Evolutionary conservation across 2,888 invertebrate species (phyloP).

Genomic region (Athalia circularis): DNA sequence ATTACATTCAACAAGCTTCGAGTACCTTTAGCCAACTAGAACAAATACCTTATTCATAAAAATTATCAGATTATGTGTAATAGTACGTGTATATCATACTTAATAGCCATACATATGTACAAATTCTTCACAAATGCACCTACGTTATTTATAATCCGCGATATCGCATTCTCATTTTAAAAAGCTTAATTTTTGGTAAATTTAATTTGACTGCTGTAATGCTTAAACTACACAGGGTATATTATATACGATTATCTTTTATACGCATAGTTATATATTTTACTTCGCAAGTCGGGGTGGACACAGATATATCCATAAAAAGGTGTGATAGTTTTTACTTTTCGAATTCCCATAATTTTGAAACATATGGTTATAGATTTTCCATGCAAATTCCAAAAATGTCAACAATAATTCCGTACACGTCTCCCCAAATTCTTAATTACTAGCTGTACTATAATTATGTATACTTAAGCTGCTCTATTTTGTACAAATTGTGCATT

Average conservation of each 20-base stretch:
- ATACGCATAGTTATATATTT: no score
- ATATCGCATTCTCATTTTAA: constrained; percentile 24
- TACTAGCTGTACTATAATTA: background rate
- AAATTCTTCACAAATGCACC: background rate
- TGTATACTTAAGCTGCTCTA: background rate
- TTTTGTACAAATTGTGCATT: constrained; percentile 26
- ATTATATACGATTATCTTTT: background rate
- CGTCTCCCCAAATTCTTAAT: background rate
- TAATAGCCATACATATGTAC: background rate
- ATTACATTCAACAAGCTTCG: no score
- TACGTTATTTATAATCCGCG: background rate
- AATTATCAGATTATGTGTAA: background rate
- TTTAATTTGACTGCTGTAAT: constrained; percentile 4
- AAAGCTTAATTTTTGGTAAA: constrained; percentile 1
- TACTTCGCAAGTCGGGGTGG: no score
- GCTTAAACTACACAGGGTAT: no score
- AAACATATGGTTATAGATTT: no score
- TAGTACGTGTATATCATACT: background rate
- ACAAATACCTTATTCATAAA: no score
- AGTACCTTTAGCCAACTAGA: no score
- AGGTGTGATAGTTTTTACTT: no score
- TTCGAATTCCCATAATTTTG: no score
- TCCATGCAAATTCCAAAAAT: no score
- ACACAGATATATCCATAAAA: no score
- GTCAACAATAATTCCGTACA: no score